Conservation (phyloP, 2,888 invertebrate species). For the Geotrupes spiniger region DNA sequence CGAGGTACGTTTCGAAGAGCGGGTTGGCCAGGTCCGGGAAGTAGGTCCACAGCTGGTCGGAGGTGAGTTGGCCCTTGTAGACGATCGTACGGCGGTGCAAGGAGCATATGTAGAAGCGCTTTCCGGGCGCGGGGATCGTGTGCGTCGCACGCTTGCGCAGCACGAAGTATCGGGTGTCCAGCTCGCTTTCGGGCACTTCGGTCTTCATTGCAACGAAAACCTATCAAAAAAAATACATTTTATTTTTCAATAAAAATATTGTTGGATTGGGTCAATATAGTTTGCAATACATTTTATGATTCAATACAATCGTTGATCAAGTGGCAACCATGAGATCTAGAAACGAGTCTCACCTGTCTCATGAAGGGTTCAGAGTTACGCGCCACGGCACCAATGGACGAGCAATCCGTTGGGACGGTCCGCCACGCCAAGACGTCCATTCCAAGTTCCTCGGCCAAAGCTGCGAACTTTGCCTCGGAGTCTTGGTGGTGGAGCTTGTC, state of each 20-base stretch:
- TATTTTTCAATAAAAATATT: constrained; percentile 1
- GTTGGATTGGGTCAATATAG: background rate
- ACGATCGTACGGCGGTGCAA: constrained; percentile 86
- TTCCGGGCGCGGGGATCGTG: constrained; percentile 77
- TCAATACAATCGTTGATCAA: background rate
- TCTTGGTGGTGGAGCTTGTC: constrained; percentile 79
- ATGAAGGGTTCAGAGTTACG: constrained; percentile 93
- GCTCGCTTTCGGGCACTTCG: constrained; percentile 36
- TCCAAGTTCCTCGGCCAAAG: constrained; percentile 75
- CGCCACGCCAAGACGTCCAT: constrained; percentile 91
- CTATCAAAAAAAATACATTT: constrained; percentile 51
- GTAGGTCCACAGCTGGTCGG: constrained; percentile 86
- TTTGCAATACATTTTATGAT: too few species aligned
- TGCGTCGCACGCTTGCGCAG: constrained; percentile 92
- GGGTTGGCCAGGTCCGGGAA: constrained; percentile 70
- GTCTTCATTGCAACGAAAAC: constrained; percentile 52
- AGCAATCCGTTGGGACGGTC: constrained; percentile 84
- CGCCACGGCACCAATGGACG: constrained; percentile 88
- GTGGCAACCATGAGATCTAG: too few species aligned
- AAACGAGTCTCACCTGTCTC: constrained; percentile 85
- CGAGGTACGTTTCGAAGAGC: constrained; percentile 89
- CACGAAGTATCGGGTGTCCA: constrained; percentile 61
- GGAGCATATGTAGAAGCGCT: constrained; percentile 95
- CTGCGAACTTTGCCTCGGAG: constrained; percentile 77
- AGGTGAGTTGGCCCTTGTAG: constrained; percentile 96